Percentiles rank a stretch among this genome's conserved stretches.
phyloP scores from a whole-genome alignment of 2,113 vertebrate species.

The Macquaria ambigua region DNA sequence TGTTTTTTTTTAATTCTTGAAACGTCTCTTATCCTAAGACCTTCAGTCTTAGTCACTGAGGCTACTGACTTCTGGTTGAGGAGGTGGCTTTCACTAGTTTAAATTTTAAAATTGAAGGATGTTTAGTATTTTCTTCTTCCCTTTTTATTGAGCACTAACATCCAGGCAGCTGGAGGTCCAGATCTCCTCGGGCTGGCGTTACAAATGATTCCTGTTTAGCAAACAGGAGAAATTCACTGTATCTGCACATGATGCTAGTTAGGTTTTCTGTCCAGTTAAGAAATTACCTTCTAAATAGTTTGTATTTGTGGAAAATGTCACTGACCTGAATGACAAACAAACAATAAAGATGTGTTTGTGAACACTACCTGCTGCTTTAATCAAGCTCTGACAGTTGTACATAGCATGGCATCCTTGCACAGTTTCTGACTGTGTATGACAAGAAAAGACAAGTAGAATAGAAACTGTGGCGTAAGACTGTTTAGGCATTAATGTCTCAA shows the following conservation, averaged over 20 bases:
- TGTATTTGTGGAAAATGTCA: constrained; percentile 4
- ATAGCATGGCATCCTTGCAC: constrained; percentile 25
- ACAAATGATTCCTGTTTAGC: neutral
- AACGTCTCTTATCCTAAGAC: neutral
- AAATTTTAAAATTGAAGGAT: neutral
- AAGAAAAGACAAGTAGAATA: neutral
- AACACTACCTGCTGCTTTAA: neutral
- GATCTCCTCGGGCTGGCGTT: neutral
- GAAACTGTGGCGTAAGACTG: constrained; percentile 69
- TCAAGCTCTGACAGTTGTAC: constrained; percentile 4
- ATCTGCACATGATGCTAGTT: neutral
- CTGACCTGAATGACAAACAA: neutral
- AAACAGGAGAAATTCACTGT: neutral
- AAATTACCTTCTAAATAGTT: constrained; percentile 3
- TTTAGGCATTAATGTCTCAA: constrained; percentile 60
- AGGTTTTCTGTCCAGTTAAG: neutral
- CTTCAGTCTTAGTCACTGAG: neutral
- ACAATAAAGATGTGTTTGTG: neutral
- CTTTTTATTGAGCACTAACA: neutral
- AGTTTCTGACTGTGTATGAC: constrained; percentile 17
- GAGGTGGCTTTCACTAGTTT: neutral
- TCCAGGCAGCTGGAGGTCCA: neutral
- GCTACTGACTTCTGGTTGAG: neutral
- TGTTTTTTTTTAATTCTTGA: neutral
- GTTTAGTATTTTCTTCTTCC: neutral